Base-by-base conservation (phyloP, 2,888 invertebrate genomes). In the Nomada hirtipes region DNA sequence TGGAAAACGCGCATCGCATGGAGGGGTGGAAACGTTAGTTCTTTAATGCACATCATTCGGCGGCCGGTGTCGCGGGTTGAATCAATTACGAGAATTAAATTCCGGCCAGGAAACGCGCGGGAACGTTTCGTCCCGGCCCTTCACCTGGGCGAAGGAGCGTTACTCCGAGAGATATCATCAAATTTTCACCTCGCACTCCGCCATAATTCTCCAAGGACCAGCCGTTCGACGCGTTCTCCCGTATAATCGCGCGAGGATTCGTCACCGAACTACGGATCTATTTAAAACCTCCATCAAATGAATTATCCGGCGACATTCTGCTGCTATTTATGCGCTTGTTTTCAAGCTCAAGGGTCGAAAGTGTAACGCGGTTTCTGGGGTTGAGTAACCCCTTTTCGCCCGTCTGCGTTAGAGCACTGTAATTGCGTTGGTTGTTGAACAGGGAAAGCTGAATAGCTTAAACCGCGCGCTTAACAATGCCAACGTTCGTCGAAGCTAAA, bases 1-100 rank as follows among this genome's bases (percentile, higher is more conserved):
- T 15, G 47, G n/a, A 11, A 23, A 36, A 36, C 20, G 11, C 10
- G 47, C 47, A 44, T 9, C 55, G 36, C n/a, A 15, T 50, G 13
- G 50, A 9, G 9, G 44, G 53, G 23, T 7, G 36, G 36, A 36
- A 15, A 69, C 69, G 73, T 70, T 82, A n/a, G 55, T 69, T 61
- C 60, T 60, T 29, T 23, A 50, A 42, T 13, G 77, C 15, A 20
- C 44, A 20, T 63, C 73, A 2, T 68, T 73, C 69, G 76, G 29
- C 42, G 57, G 11, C 3, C 55, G 23, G n/a, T 71, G 55, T 68
- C 61, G 68, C 23, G n/a, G 18, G 57, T 64, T 4, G 80, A 64
- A 77, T 77, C 76, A 80, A 80, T 77, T 72, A 72, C 63, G 76
- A 11, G 69, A 72, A 80, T 80, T 72, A 77, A 80, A 80, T 77